A percentile compares a stretch with the other conserved stretches of the same genome.
Evolutionary conservation across 2,113 vertebrate species (phyloP).

Genomic region (Okapia johnstoni): DNA sequence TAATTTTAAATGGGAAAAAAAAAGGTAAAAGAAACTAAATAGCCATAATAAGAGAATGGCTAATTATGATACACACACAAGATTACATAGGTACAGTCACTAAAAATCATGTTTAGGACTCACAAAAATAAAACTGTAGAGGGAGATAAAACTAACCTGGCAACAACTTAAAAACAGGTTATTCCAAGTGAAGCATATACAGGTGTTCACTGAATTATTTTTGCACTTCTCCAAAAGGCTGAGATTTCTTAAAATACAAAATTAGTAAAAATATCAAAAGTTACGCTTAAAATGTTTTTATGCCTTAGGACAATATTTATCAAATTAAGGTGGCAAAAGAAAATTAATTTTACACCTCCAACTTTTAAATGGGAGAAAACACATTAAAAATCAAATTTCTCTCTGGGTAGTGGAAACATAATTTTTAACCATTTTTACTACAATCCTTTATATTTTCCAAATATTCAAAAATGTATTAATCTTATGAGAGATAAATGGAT

Average conservation of each 20-base stretch:
- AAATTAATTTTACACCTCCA: background rate
- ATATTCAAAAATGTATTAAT: background rate
- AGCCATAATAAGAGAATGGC: background rate
- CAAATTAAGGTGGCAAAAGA: background rate
- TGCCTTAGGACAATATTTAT: background rate
- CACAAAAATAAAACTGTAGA: background rate
- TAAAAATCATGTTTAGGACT: background rate
- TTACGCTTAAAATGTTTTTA: background rate
- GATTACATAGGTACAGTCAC: background rate
- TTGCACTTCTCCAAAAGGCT: background rate
- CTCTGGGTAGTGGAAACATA: background rate
- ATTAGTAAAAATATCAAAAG: background rate
- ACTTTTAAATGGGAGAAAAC: background rate
- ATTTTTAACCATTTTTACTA: background rate
- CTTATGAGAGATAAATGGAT: background rate
- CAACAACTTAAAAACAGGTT: background rate
- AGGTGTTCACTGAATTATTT: accelerated
- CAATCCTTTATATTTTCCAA: background rate
- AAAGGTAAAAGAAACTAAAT: background rate
- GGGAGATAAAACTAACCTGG: background rate
- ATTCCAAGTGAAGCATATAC: background rate
- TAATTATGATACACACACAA: background rate
- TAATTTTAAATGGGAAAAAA: background rate
- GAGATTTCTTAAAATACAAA: background rate
- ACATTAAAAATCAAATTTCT: background rate